phyloP scores from a whole-genome alignment of 2,113 vertebrate genomes.

The Cavia aperea region DNA sequence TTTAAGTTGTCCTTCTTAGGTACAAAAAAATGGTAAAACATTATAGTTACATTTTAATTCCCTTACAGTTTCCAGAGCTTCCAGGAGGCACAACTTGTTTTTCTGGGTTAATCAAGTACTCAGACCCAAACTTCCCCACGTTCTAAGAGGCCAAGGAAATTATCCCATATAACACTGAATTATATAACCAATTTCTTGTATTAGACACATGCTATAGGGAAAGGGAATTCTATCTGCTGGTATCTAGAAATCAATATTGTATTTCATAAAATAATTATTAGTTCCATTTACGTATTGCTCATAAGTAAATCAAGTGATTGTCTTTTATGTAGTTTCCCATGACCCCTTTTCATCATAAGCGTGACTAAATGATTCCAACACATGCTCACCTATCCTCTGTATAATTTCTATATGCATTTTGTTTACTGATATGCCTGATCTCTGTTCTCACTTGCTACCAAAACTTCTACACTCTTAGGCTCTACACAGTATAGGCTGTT shows the following conservation, averaged over 20 bases:
- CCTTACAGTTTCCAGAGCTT: neutral
- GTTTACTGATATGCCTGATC: neutral
- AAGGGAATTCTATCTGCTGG: neutral
- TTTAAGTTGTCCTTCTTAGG: neutral
- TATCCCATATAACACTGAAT: neutral
- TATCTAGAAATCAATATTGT: slow-evolving; percentile 10
- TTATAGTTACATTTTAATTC: neutral
- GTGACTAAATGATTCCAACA: neutral
- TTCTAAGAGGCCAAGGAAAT: neutral
- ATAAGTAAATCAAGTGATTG: neutral
- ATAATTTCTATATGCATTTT: neutral
- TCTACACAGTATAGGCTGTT: neutral
- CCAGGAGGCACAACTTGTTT: neutral
- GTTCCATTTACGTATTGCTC: neutral
- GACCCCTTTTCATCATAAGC: neutral
- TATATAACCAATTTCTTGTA: neutral
- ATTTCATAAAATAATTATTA: slow-evolving; percentile 16
- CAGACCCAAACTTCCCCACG: neutral
- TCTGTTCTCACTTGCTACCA: neutral
- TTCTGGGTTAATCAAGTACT: slow-evolving; percentile 33
- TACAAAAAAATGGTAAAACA: neutral
- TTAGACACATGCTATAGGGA: neutral
- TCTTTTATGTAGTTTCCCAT: neutral
- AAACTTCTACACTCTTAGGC: neutral
- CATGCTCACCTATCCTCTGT: neutral